These are phyloP conservation scores for Halcyon smyrnensis DNA, from an alignment of 2,797 vertebrate genomes.

Conservation along the genomic window DNA sequence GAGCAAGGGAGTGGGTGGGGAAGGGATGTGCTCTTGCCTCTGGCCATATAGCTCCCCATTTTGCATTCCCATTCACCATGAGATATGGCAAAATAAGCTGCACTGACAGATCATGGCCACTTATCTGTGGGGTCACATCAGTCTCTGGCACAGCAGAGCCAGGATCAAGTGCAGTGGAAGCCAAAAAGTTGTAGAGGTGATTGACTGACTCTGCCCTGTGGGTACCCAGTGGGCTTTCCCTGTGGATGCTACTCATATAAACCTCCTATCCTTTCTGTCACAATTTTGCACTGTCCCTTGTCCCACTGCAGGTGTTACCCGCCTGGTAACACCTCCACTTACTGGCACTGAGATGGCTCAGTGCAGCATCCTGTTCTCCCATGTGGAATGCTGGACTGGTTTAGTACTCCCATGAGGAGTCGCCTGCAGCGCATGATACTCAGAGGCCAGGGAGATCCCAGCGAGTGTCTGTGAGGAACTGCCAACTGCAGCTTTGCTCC, in stretches of 20 bases:
- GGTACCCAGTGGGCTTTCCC: not conserved
- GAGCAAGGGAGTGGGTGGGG: not conserved
- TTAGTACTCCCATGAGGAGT: rapidly evolving
- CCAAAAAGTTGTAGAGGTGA: not conserved
- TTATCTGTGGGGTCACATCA: not conserved
- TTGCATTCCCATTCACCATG: not conserved
- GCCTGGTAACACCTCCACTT: not conserved
- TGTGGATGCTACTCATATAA: not conserved
- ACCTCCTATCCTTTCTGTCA: not conserved
- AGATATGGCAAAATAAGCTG: not conserved
- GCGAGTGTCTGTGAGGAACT: not conserved
- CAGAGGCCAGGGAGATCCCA: not conserved
- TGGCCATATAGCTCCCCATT: not conserved
- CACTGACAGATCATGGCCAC: not conserved
- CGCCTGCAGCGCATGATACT: not conserved
- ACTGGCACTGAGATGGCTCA: not conserved
- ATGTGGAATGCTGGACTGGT: rapidly evolving
- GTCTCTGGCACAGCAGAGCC: not conserved
- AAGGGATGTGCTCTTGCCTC: not conserved
- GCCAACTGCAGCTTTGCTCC: not conserved
- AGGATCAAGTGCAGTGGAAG: not conserved
- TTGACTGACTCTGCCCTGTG: not conserved
- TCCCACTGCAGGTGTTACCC: not conserved
- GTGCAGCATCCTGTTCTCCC: not conserved
- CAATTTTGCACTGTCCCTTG: not conserved